A percentile compares a stretch with the other conserved stretches of the same genome.
Conservation (phyloP, 2,888 invertebrate species). For the Polietes domitor region DNA sequence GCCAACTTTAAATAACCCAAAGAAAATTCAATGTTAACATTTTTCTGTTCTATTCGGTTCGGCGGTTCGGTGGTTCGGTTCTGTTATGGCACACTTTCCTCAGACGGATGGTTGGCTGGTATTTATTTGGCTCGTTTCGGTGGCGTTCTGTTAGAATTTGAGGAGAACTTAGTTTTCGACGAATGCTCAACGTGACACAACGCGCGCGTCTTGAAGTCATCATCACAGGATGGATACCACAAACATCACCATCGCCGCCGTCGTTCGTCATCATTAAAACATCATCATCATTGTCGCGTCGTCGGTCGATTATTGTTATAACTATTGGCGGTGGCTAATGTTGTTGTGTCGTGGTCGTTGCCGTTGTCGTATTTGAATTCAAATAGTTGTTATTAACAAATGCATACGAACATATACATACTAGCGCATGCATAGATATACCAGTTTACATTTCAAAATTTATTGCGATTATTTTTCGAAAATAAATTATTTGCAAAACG, state of each 20-base stretch:
- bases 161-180: constrained; percentile 58
- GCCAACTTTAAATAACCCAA: constrained; percentile 22
- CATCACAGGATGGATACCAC: background rate
- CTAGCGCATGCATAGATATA: too few species aligned
- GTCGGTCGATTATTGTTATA: constrained; percentile 26
- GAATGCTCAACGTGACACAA: constrained; percentile 58
- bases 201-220: constrained; percentile 52
- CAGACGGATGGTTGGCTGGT: background rate
- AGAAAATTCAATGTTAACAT: constrained; percentile 53
- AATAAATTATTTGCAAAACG: background rate
- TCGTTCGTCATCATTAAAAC: background rate
- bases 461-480: constrained; percentile 4
- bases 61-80: background rate
- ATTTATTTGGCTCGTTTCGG: background rate
- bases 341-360: background rate
- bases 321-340: constrained; percentile 25
- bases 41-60: constrained; percentile 35
- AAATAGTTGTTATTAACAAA: constrained; percentile 29
- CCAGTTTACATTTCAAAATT: background rate
- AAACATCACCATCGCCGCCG: background rate
- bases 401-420: background rate
- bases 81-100: background rate
- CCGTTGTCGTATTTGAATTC: constrained; percentile 23
- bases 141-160: constrained; percentile 16
- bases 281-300: background rate